A percentile compares a stretch with the other conserved stretches of the same genome.
Conservation (phyloP, 2,113 vertebrate genomes). For the Corapipo altera region DNA sequence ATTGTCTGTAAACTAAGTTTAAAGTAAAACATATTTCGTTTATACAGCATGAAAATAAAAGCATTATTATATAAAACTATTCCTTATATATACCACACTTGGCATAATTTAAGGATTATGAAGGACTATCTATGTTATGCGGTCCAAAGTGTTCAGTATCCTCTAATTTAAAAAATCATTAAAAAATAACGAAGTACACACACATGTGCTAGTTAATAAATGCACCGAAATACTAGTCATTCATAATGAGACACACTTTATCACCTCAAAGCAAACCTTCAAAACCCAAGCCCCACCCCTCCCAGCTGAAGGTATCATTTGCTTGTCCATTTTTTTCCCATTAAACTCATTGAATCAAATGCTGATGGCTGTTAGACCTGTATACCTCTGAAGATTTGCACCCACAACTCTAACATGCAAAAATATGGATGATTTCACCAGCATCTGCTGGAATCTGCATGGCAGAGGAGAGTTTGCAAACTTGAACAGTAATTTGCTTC, state of each 20-base stretch:
- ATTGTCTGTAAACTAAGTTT: neutral
- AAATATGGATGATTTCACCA: neutral
- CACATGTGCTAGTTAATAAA: accelerated
- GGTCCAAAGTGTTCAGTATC: neutral
- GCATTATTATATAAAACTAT: neutral
- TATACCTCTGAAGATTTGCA: neutral
- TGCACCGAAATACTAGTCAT: neutral
- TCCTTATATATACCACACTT: neutral
- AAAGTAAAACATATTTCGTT: neutral
- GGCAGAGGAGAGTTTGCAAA: accelerated
- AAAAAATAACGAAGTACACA: neutral
- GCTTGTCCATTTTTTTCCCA: neutral
- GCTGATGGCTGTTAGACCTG: neutral
- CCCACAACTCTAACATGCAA: accelerated
- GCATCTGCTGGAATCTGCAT: accelerated
- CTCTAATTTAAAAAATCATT: neutral
- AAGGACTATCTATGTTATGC: neutral
- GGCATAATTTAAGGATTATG: neutral
- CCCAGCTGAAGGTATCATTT: neutral
- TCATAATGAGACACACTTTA: neutral
- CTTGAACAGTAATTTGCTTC: neutral
- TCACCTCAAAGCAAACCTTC: neutral
- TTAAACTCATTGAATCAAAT: neutral
- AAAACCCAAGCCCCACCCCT: neutral
- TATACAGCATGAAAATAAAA: neutral